These are phyloP conservation scores for Percopsis omiscomaycus DNA, from an alignment of 2,797 vertebrate species.

Conservation along the genomic window DNA sequence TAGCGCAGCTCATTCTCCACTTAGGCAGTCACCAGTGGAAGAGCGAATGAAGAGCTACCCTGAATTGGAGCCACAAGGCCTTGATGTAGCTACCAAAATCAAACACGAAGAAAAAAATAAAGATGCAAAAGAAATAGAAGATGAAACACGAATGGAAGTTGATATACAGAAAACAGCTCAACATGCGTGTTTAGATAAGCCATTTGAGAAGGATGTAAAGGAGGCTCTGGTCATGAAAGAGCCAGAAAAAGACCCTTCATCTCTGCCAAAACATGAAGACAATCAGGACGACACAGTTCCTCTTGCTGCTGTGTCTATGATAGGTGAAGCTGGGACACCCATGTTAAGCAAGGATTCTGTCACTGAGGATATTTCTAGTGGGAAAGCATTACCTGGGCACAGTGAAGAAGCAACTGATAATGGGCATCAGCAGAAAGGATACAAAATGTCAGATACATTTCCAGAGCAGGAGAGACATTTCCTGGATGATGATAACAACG, in stretches of 20 bases:
- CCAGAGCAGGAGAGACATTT: conserved; percentile 76
- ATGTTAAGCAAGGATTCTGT: conserved; percentile 39
- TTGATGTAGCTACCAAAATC: conserved; percentile 10
- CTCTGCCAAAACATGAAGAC: conserved; percentile 42
- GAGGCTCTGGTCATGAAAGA: conserved; percentile 36
- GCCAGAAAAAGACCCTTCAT: conserved; percentile 47
- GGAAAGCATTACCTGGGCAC: conserved; percentile 24
- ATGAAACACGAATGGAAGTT: conserved; percentile 23
- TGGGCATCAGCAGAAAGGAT: conserved; percentile 45
- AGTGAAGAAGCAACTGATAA: conserved; percentile 54
- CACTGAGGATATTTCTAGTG: conserved; percentile 19
- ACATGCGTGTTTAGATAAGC: conserved; percentile 41
- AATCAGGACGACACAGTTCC: conserved; percentile 40
- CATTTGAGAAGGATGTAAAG: conserved; percentile 48
- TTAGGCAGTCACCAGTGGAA: conserved; percentile 89
- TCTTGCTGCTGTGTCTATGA: conserved; percentile 25
- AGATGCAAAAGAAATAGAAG: conserved; percentile 45
- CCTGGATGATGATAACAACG: conserved; percentile 69
- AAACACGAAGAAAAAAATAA: conserved; percentile 44
- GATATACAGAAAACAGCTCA: conserved; percentile 39
- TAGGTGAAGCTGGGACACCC: conserved; percentile 31
- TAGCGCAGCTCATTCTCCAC: conserved; percentile 89
- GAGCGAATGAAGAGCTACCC: conserved; percentile 78
- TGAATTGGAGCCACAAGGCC: conserved; percentile 41
- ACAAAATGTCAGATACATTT: conserved; percentile 56